Conservation (phyloP, 1,140 invertebrate species). For the Micrasema longulum region DNA sequence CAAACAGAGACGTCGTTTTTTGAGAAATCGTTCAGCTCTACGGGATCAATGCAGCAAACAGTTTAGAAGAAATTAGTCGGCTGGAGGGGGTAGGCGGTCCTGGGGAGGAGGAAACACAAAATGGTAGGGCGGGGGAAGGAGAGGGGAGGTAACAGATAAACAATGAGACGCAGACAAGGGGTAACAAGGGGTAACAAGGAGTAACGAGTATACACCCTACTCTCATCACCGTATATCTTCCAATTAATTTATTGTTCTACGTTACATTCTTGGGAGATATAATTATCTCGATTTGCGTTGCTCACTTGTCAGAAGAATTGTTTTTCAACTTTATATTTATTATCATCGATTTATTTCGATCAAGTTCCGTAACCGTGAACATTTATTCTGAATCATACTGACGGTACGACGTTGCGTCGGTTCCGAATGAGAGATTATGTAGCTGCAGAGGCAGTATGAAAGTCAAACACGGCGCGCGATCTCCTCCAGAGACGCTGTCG, state of each 20-base stretch:
- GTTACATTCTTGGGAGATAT: not conserved
- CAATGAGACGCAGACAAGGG: slow-evolving; percentile 74
- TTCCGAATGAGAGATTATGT: no score
- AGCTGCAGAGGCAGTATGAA: no score
- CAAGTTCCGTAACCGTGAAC: no score
- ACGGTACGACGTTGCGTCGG: no score
- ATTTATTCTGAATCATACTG: no score
- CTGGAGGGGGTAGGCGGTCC: slow-evolving; percentile 59
- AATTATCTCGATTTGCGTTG: slow-evolving; percentile 18
- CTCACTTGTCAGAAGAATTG: not conserved
- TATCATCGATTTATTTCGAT: no score
- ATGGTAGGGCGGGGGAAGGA: slow-evolving; percentile 65
- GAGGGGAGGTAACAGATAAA: slow-evolving; percentile 68
- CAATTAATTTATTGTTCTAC: slow-evolving; percentile 2
- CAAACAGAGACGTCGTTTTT: slow-evolving; percentile 38
- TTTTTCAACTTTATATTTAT: not conserved
- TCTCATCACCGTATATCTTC: slow-evolving; percentile 54
- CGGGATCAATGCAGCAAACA: slow-evolving; percentile 56
- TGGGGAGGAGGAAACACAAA: slow-evolving; percentile 70
- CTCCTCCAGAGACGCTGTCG: not conserved
- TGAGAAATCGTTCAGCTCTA: slow-evolving; percentile 28
- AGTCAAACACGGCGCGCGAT: no score
- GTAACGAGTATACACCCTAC: slow-evolving; percentile 65
- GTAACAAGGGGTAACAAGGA: slow-evolving; percentile 70
- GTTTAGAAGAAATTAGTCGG: slow-evolving; percentile 40